phyloP scores from a whole-genome alignment of 1,140 invertebrate genomes.

The Achatina immaculata region DNA sequence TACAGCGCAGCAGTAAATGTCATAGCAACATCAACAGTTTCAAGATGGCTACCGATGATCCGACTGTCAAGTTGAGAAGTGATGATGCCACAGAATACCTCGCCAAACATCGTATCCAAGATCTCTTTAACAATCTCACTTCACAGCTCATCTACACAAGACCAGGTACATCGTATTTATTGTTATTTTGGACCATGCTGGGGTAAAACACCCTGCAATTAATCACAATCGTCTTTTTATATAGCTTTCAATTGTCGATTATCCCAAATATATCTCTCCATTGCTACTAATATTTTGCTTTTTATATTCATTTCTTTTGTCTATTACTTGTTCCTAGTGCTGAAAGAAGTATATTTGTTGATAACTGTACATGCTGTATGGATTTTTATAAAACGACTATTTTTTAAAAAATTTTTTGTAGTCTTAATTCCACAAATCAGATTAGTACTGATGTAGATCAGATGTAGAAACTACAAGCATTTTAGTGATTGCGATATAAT shows the following conservation, averaged over 20 bases:
- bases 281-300: background rate
- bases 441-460: no score
- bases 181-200: no score
- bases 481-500: no score
- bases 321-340: background rate
- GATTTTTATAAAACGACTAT: no score
- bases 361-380: no score
- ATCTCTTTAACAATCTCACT: constrained; percentile 61
- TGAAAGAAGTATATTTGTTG: background rate
- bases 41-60: constrained; percentile 42
- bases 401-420: no score
- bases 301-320: background rate
- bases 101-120: constrained; percentile 56
- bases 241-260: background rate
- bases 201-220: background rate
- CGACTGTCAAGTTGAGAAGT: constrained; percentile 32
- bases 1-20: background rate
- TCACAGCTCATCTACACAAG: constrained; percentile 56
- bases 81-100: constrained; percentile 58
- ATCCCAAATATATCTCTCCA: background rate
- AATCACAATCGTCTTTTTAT: background rate
- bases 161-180: constrained; percentile 49
- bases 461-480: no score
- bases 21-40: constrained; percentile 37
- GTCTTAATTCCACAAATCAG: no score